phyloP scores from a whole-genome alignment of 2,888 invertebrate species.

The Phaonia tiefii region DNA sequence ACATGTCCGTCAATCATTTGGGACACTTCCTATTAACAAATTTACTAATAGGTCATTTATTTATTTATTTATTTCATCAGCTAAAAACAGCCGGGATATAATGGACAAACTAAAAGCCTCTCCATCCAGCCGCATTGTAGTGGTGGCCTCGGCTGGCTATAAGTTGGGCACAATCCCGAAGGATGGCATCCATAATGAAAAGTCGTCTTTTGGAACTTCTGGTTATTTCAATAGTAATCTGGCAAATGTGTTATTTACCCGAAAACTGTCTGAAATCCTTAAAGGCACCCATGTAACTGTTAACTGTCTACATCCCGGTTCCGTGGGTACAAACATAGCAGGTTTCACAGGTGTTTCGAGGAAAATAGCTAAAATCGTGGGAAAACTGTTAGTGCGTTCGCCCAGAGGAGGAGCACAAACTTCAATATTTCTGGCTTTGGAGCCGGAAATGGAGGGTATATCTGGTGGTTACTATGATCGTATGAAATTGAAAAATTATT shows the following conservation, averaged over 20 bases:
- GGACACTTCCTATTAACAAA: constrained; percentile 85
- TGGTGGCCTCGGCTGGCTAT: constrained; percentile 88
- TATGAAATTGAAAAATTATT: constrained; percentile 39
- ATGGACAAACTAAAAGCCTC: constrained; percentile 82
- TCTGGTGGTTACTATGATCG: constrained; percentile 56
- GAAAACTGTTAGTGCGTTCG: constrained; percentile 33
- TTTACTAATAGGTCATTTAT: no score
- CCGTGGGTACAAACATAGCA: constrained; percentile 45
- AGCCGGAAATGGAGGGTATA: constrained; percentile 44
- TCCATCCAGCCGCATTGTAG: constrained; percentile 88
- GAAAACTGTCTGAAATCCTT: constrained; percentile 41
- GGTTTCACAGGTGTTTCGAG: constrained; percentile 26
- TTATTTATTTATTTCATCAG: no score
- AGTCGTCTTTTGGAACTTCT: constrained; percentile 83
- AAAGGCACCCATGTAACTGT: constrained; percentile 42
- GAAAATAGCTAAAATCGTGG: not conserved
- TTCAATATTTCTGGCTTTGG: constrained; percentile 52
- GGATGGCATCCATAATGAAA: constrained; percentile 87
- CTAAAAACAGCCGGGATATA: no score
- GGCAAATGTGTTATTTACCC: constrained; percentile 89
- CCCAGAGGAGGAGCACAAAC: constrained; percentile 59
- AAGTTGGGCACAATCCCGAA: constrained; percentile 84
- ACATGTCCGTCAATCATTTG: constrained; percentile 83
- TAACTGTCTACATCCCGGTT: constrained; percentile 59
- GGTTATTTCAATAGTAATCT: constrained; percentile 90